Evolutionary conservation across 2,113 vertebrate genomes (phyloP), one percentile per base, ranked within the genome.

Genomic region (Agelaius phoeniceus): DNA sequence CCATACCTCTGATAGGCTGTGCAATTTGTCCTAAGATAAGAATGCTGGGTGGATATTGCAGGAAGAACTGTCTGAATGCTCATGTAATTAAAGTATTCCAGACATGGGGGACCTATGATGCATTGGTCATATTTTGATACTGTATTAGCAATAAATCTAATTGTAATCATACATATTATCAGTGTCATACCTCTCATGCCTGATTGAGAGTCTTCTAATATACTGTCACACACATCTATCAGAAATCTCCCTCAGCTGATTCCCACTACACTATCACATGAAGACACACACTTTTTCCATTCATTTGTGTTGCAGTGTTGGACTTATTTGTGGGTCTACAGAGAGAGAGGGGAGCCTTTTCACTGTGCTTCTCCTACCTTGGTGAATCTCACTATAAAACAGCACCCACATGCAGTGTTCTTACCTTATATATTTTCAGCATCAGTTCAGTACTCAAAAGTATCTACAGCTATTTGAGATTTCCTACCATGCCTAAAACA

Each of bases 81-180:
- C 1, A 0, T 9, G 15, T 13, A 61, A 67, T 31, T 41, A 26
- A 35, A 27, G 9, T 10, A 15, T 23, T 31, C 15, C 6, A 15
- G 35, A 33, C 10, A 13, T 20, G 26, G 18, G 7, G 2, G 10
- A 57, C 8, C 35, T 76, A 7, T 61, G 24, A 68, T 26, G 16
- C 26, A 21, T 9, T n/a, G 26, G 10, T 4, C 55, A 41, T 35
- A 75, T 30, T 89, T 31, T 48, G 39, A 31, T 30, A 30, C 11
- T 75, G 7, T 31, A 43, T 55, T 62, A 69, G 5, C 17, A 62
- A 55, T 31, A 62, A 61, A 55, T 83, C 30, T 62, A 54, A 89
- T 39, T 0, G 0, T 15, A 61, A n/a, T n/a, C 15, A 24, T n/a
- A 20, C n/a, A 54, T 20, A 54, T 41, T 41, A 68, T 30, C 23